Evolutionary conservation across 2,888 invertebrate species (phyloP).

Genomic region (Pseudococcus viburni): DNA sequence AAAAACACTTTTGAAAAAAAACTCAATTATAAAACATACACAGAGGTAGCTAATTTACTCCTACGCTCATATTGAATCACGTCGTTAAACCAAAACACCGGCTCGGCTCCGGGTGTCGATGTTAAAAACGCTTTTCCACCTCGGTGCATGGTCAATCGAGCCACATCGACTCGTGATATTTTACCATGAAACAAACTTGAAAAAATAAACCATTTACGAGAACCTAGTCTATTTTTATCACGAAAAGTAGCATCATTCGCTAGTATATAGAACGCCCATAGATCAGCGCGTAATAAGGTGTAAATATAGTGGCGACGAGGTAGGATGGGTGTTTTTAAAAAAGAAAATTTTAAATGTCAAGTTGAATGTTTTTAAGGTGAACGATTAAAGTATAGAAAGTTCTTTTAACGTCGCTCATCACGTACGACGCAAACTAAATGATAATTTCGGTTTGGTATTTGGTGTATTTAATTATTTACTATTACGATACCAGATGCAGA

Average conservation of each 20-base stretch:
- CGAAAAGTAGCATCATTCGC: conserved; percentile 18
- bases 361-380: conserved; percentile 53
- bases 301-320: conserved; percentile 38
- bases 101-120: not conserved
- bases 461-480: conserved; percentile 31
- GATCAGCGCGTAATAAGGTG: conserved; percentile 55
- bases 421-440: not conserved
- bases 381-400: conserved; percentile 7
- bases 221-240: conserved; percentile 35
- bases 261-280: conserved; percentile 39
- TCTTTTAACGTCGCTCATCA: conserved; percentile 4
- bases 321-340: not conserved
- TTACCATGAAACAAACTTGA: not conserved
- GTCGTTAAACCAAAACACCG: not conserved
- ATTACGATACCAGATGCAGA: not conserved
- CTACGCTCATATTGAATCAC: not conserved
- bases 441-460: conserved; percentile 42
- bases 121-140: not conserved
- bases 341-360: conserved; percentile 37
- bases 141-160: conserved; percentile 35
- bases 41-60: not conserved
- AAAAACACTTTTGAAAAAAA: not conserved
- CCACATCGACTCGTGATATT: conserved; percentile 34
- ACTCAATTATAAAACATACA: not conserved
- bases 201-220: conserved; percentile 54